Base-by-base conservation (phyloP, 2,888 invertebrate species). In the Hoplodrina ambigua region DNA sequence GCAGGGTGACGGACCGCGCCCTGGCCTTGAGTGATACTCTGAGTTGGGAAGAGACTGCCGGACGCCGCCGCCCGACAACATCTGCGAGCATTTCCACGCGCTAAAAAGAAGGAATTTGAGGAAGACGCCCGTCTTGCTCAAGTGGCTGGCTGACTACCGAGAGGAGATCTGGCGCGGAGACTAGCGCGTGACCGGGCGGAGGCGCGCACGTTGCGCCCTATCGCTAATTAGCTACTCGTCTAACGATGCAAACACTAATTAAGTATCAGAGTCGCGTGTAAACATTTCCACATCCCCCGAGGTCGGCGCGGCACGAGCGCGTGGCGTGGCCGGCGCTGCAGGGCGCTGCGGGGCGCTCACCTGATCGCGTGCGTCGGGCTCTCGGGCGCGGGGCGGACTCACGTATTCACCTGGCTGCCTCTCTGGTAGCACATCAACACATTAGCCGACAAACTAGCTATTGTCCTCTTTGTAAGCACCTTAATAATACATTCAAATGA, bases 181-280 rank as follows among this genome's bases (percentile, higher is more conserved):
- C 1, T 30, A 17, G 55, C 56, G 50, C 69, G 81, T 75, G 68
- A 53, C 30, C 57, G 11, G 11, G 15, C 17, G 37, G 37, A 7
- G 33, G 25, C 44, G 50, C 41, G 81, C 81, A 70, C 64, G 20
- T 71, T 71, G 78, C 65, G n/a, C 71, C 55, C 78, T 70, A 72
- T 78, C 65, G 15, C 49, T 81, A 58, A 71, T 58, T 52, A 62
- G 20, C 37, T n/a, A 41, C 1, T 46, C 30, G 46, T 58, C 60
- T 78, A 77, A 78, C 78, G 82, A 81, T 62, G 71, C 61, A 62
- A 58, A 70, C 61, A 70, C 58, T 81, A 58, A 70, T 65, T 64
- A 70, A 52, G 15, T 37, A 65, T 62, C 52, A 62, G 46, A 65
- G 49, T 30, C 15, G 61, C 50, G 57, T 17, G 68, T 77, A 64